Base-by-base conservation (phyloP, 2,113 vertebrate species). In the Lycaon pictus region DNA sequence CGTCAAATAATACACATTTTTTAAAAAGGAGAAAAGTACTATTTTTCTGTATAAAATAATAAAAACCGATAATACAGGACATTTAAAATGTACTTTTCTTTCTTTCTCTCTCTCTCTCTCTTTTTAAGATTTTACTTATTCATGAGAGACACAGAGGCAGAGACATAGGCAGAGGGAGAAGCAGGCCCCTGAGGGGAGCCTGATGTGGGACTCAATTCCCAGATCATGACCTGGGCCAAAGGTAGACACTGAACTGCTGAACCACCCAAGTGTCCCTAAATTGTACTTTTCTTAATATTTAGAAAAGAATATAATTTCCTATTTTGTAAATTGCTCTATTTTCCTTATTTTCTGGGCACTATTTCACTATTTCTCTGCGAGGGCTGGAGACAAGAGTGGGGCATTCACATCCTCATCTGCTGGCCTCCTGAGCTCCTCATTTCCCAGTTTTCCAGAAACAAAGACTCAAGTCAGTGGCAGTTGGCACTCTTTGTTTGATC, bases 341-440 rank as follows among this genome's bases (percentile, higher is more conserved):
- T 88, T 67, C 71, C 62, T 53, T n/a, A 51, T 35, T 89, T 87
- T 60, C 51, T 32, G 20, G 11, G 53, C 5, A 4, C 56, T 51
- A 10, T n/a, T 29, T 79, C 4, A 29, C 56, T 88, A 65, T 69
- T 2, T 67, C 17, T 25, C 56, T 27, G 22, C 2, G 13, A 76
- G 76, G 56, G 8, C 48, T 5, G 9, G 23, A 84, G 81, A 43
- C 53, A 53, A 7, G 37, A 56, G 15, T 11, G 15, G 11, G 51
- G 23, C 11, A 22, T 22, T 55, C 67, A 17, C 0, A 2, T 0
- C 67, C 0, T 0, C 16, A 11, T 15, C 23, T 20, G 65, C 58
- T 7, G 3, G 29, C 48, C 25, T 19, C 37, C 32, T 12, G 0
- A 25, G 29, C 32, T 4, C 5, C 0, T 48, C 25, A 32, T 5